Conservation (phyloP, 1,140 invertebrate species). For the Anastrepha ludens region DNA sequence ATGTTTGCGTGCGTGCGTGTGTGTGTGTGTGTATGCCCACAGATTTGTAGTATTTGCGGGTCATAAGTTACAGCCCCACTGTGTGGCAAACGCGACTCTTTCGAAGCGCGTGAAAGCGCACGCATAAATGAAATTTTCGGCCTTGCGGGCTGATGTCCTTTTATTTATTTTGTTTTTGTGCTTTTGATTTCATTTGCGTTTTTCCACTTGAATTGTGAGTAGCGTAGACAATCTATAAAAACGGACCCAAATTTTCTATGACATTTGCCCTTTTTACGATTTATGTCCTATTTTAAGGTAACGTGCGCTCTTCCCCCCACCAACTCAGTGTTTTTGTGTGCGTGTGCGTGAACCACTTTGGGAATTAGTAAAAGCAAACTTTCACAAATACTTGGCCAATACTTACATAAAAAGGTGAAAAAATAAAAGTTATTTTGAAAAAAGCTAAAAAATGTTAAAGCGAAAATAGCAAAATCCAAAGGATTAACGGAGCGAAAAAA, state of each 20-base stretch:
- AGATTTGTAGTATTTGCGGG: not conserved
- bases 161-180: not conserved
- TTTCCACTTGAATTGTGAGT: constrained; percentile 8
- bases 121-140: not conserved
- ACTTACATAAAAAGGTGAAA: not conserved
- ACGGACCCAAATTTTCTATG: constrained; percentile 19
- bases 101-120: constrained; percentile 12
- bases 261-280: not conserved
- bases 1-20: not conserved
- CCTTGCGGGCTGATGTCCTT: not conserved
- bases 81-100: not conserved
- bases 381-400: not conserved
- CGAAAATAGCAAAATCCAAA: no score
- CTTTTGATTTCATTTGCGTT: not conserved
- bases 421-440: no score
- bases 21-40: not conserved
- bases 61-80: not conserved
- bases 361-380: not conserved
- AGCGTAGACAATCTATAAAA: not conserved
- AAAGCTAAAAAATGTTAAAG: no score
- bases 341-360: no score
- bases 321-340: not conserved
- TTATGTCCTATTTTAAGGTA: not conserved
- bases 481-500: not conserved
- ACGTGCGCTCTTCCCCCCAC: not conserved